These are phyloP conservation scores for Gobio occitaniae DNA, from an alignment of 2,797 vertebrate species.

Conservation along the genomic window DNA sequence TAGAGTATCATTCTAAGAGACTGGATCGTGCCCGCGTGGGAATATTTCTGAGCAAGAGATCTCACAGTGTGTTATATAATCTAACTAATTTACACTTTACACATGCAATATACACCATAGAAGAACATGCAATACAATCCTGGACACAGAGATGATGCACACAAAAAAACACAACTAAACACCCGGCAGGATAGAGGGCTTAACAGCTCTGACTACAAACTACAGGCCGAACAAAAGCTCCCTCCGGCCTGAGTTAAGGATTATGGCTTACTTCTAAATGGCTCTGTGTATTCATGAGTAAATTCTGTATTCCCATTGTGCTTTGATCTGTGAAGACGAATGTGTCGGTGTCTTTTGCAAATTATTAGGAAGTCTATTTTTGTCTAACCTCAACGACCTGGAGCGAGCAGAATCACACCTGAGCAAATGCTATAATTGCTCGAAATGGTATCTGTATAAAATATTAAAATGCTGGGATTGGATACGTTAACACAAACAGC, in stretches of 20 bases:
- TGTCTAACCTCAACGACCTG: constrained; percentile 7
- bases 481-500: not conserved
- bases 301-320: constrained; percentile 31
- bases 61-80: constrained; percentile 16
- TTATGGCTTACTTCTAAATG: constrained; percentile 34
- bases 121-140: constrained; percentile 31
- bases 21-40: constrained; percentile 1
- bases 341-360: not conserved
- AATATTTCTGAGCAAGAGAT: constrained; percentile 26
- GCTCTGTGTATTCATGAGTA: constrained; percentile 5
- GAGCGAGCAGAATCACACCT: constrained; percentile 5
- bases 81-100: constrained; percentile 42
- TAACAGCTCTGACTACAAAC: constrained; percentile 22
- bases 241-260: constrained; percentile 31
- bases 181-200: constrained; percentile 31
- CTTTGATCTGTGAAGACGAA: constrained; percentile 24
- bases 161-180: constrained; percentile 26
- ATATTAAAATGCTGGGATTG: constrained; percentile 9
- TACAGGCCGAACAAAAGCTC: constrained; percentile 30
- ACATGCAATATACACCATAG: not conserved
- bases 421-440: constrained; percentile 19
- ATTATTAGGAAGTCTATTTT: constrained; percentile 12
- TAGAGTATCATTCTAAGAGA: constrained; percentile 20
- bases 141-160: constrained; percentile 26
- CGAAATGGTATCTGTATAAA: constrained; percentile 28